Evolutionary conservation across 1,140 invertebrate genomes (phyloP).

Genomic region (Eciton burchellii): DNA sequence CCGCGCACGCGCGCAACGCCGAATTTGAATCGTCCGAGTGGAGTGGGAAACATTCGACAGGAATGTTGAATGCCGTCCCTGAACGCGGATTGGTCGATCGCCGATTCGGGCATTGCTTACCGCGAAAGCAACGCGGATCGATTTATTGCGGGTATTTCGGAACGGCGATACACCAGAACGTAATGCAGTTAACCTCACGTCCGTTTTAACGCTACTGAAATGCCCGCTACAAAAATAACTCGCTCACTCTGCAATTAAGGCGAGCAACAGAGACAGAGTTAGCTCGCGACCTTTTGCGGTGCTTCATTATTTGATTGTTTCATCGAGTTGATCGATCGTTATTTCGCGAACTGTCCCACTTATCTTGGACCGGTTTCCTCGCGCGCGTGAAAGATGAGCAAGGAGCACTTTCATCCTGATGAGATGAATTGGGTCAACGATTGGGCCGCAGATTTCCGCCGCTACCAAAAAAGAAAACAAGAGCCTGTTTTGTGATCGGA

Average conservation of each 20-base stretch:
- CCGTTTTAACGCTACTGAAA: constrained; percentile 42
- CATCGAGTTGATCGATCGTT: neutral
- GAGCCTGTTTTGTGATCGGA: constrained; percentile 26
- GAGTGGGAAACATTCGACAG: too few relatives aligned
- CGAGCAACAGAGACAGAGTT: constrained; percentile 19
- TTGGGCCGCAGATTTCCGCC: neutral
- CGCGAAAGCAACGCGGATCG: neutral
- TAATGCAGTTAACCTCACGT: constrained; percentile 29
- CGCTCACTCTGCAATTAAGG: constrained; percentile 44
- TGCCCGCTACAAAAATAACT: constrained; percentile 49
- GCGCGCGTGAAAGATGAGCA: neutral
- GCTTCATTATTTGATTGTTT: neutral
- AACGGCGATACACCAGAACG: neutral
- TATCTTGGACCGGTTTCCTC: neutral
- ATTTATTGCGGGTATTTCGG: neutral
- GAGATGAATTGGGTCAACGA: neutral
- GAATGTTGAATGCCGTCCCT: neutral
- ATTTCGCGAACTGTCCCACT: neutral
- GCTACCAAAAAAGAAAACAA: constrained; percentile 27
- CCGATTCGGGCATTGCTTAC: neutral
- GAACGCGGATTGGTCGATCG: neutral
- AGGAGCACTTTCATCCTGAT: neutral
- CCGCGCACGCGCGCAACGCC: neutral
- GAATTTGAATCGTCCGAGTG: neutral
- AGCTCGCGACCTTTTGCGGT: constrained; percentile 4